A percentile compares a stretch with the other conserved stretches of the same genome.
Conservation (phyloP, 2,113 vertebrate genomes). For the Antechinus stuartii region DNA sequence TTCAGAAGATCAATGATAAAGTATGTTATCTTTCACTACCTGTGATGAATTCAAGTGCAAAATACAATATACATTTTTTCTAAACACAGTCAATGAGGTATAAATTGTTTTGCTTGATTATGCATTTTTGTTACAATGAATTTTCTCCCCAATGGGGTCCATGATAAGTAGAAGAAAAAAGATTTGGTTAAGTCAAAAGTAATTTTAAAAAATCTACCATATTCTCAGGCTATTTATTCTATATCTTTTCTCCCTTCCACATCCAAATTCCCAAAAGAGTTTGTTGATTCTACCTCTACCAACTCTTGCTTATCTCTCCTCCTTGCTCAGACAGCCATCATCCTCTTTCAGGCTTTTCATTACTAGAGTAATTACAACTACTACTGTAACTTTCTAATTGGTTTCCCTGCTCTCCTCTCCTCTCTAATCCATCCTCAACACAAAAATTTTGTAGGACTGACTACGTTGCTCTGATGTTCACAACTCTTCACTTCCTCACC, state of each 20-base stretch:
- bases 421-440: neutral
- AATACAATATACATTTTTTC: neutral
- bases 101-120: neutral
- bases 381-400: neutral
- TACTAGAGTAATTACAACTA: too few species aligned
- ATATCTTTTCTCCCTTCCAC: neutral
- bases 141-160: neutral
- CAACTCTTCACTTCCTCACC: neutral
- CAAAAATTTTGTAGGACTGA: neutral
- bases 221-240: neutral
- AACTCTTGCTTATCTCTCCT: neutral
- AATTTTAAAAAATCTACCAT: neutral
- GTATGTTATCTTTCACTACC: neutral
- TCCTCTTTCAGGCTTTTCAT: neutral
- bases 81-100: neutral
- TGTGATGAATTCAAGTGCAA: neutral
- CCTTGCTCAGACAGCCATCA: neutral
- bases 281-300: neutral
- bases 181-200: neutral
- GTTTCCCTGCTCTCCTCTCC: neutral
- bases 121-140: neutral
- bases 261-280: neutral
- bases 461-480: neutral
- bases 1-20: neutral
- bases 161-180: neutral